A percentile compares a stretch with the other conserved stretches of the same genome.
phyloP scores from a whole-genome alignment of 1,140 invertebrate genomes.

The Cotesia typhae region DNA sequence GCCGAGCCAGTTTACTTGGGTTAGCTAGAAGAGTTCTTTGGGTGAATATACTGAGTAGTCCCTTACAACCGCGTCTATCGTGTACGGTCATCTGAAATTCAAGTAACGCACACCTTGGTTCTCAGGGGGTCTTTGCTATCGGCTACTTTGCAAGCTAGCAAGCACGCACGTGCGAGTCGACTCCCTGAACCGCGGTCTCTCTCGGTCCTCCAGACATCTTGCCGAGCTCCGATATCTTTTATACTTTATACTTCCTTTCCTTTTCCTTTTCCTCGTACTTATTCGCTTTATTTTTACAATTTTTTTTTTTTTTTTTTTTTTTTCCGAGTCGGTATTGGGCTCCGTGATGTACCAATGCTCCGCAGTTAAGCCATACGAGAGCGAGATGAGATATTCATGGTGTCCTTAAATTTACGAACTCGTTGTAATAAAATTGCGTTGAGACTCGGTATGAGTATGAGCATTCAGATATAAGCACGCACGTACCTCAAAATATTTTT shows the following conservation, averaged over 20 bases:
- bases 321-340: neutral
- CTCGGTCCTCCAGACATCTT: neutral
- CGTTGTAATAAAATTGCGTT: constrained; percentile 31
- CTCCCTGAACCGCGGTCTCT: neutral
- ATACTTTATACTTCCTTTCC: constrained; percentile 10
- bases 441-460: constrained; percentile 20
- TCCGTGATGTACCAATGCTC: neutral
- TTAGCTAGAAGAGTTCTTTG: too few relatives aligned
- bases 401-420: constrained; percentile 32
- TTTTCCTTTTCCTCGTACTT: constrained; percentile 11
- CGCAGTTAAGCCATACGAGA: neutral
- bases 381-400: constrained; percentile 14
- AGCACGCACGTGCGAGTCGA: constrained; percentile 20
- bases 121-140: constrained; percentile 36
- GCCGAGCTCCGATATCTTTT: too few relatives aligned
- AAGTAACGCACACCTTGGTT: constrained; percentile 41
- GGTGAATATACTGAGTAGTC: neutral
- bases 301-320: neutral
- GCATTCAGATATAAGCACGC: constrained; percentile 28
- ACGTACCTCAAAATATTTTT: constrained; percentile 26
- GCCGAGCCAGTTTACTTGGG: constrained; percentile 12
- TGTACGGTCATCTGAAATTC: constrained; percentile 39
- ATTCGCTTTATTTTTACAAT: constrained; percentile 2
- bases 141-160: constrained; percentile 25
- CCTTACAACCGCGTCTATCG: constrained; percentile 9